A percentile compares a stretch with the other conserved stretches of the same genome.
phyloP scores from a whole-genome alignment of 2,888 invertebrate species.

The Sepiola atlantica region DNA sequence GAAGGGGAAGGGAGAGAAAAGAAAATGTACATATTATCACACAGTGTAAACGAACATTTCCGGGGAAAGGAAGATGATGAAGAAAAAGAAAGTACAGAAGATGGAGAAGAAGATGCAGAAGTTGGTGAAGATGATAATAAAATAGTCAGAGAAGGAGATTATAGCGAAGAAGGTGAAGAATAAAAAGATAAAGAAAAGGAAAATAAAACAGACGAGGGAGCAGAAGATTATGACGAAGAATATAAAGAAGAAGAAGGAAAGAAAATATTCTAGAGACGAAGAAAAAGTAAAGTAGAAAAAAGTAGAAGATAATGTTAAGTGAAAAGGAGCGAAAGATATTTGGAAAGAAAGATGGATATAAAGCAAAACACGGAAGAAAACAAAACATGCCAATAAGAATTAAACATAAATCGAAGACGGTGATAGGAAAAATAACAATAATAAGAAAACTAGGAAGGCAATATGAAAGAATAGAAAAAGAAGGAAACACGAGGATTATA shows the following conservation, averaged over 20 bases:
- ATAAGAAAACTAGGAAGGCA: too few relatives aligned
- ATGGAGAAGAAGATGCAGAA: background rate
- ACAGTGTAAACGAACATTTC: background rate
- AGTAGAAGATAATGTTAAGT: background rate
- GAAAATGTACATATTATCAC: too few relatives aligned
- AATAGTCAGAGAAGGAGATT: background rate
- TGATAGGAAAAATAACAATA: too few relatives aligned
- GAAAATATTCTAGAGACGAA: background rate
- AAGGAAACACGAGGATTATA: too few relatives aligned
- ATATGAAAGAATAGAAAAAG: too few relatives aligned
- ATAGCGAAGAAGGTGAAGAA: background rate
- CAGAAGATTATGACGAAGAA: background rate
- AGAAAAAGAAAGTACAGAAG: too few relatives aligned
- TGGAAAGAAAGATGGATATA: too few relatives aligned
- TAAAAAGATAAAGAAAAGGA: background rate
- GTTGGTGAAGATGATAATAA: background rate
- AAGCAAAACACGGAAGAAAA: too few relatives aligned
- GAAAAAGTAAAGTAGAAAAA: background rate
- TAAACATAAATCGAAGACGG: too few relatives aligned
- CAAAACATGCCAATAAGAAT: too few relatives aligned
- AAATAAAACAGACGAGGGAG: background rate
- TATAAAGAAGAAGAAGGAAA: background rate
- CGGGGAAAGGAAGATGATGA: background rate
- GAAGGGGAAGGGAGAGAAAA: background rate
- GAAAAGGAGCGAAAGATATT: too few relatives aligned